phyloP scores from a whole-genome alignment of 2,113 vertebrate genomes.

The Onychostoma macrolepis region DNA sequence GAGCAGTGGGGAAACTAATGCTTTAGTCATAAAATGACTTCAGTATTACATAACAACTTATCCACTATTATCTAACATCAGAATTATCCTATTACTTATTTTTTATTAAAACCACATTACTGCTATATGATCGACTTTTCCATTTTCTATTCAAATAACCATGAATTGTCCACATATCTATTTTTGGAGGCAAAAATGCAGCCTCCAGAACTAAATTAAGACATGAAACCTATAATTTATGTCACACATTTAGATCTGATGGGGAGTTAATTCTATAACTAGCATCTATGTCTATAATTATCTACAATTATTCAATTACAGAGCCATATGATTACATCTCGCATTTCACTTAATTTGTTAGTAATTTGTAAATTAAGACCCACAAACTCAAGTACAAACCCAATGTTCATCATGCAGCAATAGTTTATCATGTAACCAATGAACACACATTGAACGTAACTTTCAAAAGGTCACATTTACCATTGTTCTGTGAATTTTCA shows the following conservation, averaged over 20 bases:
- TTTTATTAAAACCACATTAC: background rate
- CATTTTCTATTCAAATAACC: background rate
- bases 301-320: background rate
- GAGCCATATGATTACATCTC: background rate
- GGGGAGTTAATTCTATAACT: background rate
- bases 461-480: background rate
- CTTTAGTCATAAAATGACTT: background rate
- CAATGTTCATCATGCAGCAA: background rate
- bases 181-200: background rate
- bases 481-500: background rate
- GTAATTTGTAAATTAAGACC: background rate
- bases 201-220: background rate
- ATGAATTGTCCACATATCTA: background rate
- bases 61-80: background rate
- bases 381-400: background rate
- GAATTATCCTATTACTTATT: background rate
- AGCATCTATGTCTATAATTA: constrained; percentile 3
- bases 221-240: background rate
- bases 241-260: background rate
- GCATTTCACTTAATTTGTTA: background rate
- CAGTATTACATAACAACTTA: background rate
- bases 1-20: background rate
- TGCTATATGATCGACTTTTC: background rate
- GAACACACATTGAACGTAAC: background rate
- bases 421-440: background rate